Percentiles rank a stretch among this genome's conserved stretches.
Evolutionary conservation across 1,140 invertebrate genomes (phyloP).

Genomic region (Mamestra configurata): DNA sequence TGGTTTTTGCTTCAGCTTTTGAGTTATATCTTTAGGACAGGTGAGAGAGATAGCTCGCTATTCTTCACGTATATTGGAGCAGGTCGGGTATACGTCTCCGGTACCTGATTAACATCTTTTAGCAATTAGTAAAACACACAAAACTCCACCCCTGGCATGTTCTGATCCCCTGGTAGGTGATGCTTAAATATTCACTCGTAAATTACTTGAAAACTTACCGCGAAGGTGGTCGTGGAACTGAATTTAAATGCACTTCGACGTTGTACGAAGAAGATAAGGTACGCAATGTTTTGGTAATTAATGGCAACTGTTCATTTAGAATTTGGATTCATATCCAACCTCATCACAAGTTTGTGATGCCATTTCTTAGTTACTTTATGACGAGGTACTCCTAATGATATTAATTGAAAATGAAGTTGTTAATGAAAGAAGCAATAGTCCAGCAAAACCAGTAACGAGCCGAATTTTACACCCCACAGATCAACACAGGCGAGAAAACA

Average conservation of each 20-base stretch:
- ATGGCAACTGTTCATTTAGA: constrained; percentile 45
- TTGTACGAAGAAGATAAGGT: constrained; percentile 68
- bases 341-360: neutral
- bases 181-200: constrained; percentile 85
- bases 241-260: constrained; percentile 82
- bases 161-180: constrained; percentile 86
- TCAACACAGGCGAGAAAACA: neutral
- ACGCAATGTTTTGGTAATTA: constrained; percentile 63
- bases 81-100: constrained; percentile 71
- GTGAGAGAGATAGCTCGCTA: constrained; percentile 65
- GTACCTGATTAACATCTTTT: constrained; percentile 88
- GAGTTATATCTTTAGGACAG: constrained; percentile 80
- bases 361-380: neutral
- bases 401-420: too few species aligned
- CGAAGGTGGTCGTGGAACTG: constrained; percentile 81
- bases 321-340: neutral
- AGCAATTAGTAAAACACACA: constrained; percentile 89
- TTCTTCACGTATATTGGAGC: constrained; percentile 53
- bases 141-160: constrained; percentile 87
- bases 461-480: too few species aligned
- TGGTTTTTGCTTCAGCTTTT: constrained; percentile 87
- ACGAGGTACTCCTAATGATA: neutral
- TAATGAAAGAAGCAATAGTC: too few species aligned
- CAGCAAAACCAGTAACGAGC: too few species aligned
- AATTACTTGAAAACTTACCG: constrained; percentile 86